A percentile compares a stretch with the other conserved stretches of the same genome.
phyloP scores from a whole-genome alignment of 1,140 invertebrate species.

The Bombus difficillimus region DNA sequence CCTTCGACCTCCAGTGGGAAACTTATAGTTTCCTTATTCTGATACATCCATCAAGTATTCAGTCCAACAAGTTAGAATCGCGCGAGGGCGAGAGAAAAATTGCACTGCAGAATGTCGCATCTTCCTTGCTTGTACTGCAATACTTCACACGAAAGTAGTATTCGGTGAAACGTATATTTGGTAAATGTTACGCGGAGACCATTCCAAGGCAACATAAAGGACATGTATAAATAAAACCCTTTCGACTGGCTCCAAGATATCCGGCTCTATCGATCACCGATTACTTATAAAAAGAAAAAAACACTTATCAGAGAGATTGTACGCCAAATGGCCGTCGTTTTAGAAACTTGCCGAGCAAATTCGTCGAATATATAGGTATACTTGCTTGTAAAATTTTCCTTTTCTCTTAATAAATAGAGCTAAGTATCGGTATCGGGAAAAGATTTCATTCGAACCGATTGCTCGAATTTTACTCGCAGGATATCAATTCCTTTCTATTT shows the following conservation, averaged over 20 bases:
- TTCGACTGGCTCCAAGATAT: constrained; percentile 22
- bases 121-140: constrained; percentile 30
- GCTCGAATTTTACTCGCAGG: background rate
- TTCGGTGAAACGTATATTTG: constrained; percentile 46
- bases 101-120: constrained; percentile 47
- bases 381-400: background rate
- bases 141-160: constrained; percentile 30
- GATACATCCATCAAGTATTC: constrained; percentile 65
- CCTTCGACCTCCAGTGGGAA: constrained; percentile 49
- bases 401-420: background rate
- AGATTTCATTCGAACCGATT: background rate
- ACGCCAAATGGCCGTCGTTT: constrained; percentile 9
- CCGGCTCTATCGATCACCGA: constrained; percentile 38
- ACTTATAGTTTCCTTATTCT: constrained; percentile 37
- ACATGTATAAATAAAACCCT: constrained; percentile 63
- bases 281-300: constrained; percentile 52
- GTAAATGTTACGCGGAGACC: background rate
- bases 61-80: constrained; percentile 63
- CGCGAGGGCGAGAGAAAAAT: constrained; percentile 44
- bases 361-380: background rate
- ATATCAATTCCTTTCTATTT: background rate
- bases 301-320: constrained; percentile 6
- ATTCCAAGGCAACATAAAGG: background rate
- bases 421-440: no score
- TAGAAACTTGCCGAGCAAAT: no score